These are phyloP conservation scores for Drosophila lowei DNA, from an alignment of 1,140 invertebrate species.

Conservation along the genomic window DNA sequence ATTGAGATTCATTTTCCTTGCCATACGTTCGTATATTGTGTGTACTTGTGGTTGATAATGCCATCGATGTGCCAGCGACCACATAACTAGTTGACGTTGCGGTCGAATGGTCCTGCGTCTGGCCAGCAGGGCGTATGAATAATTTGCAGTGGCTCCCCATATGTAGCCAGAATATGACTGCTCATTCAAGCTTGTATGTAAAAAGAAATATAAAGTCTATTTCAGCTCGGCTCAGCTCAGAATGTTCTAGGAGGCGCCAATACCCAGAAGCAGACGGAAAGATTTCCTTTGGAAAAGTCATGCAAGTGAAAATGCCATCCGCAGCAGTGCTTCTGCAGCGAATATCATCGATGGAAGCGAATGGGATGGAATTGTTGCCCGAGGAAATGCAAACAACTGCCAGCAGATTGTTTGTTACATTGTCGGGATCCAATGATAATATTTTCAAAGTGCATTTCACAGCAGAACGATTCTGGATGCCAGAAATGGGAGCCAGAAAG, in stretches of 20 bases:
- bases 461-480: slow-evolving; percentile 16
- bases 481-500: no score
- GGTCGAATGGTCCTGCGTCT: slow-evolving; percentile 27
- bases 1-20: slow-evolving; percentile 49
- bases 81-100: slow-evolving; percentile 64
- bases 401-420: slow-evolving; percentile 32
- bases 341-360: background rate
- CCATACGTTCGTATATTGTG: background rate
- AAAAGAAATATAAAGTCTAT: slow-evolving; percentile 25
- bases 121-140: slow-evolving; percentile 56
- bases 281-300: no score
- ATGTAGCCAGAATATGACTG: slow-evolving; percentile 25
- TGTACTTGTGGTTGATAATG: slow-evolving; percentile 45
- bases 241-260: no score
- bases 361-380: slow-evolving; percentile 1
- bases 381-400: slow-evolving; percentile 36
- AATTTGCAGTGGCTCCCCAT: slow-evolving; percentile 36
- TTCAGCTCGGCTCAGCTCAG: slow-evolving; percentile 8
- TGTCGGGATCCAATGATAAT: slow-evolving; percentile 38
- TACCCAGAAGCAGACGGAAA: no score
- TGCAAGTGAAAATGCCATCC: no score
- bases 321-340: no score
- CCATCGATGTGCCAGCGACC: slow-evolving; percentile 37
- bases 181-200: slow-evolving; percentile 37
- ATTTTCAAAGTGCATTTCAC: slow-evolving; percentile 42